phyloP scores from a whole-genome alignment of 2,888 invertebrate genomes.

The Cordylochernes scorpioides region DNA sequence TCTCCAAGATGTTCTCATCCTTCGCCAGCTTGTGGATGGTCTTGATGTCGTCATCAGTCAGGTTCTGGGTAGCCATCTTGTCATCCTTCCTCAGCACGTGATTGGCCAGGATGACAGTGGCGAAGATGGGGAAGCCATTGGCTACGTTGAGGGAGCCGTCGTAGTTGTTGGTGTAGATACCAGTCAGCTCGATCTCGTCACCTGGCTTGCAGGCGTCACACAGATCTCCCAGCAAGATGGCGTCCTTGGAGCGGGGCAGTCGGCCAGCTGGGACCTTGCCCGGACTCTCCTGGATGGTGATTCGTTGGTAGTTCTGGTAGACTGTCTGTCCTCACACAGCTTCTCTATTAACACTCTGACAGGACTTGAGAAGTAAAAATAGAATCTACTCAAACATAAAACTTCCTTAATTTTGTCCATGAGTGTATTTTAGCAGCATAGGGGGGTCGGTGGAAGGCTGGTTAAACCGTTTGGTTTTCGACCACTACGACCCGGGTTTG shows the following conservation, averaged over 20 bases:
- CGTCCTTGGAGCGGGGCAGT: conserved; percentile 88
- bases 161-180: conserved; percentile 88
- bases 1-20: conserved; percentile 62
- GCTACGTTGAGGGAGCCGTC: conserved; percentile 87
- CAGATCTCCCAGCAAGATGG: conserved; percentile 65
- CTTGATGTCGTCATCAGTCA: conserved; percentile 87
- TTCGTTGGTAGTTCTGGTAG: conserved; percentile 90
- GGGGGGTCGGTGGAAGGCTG: no score
- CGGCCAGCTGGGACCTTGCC: conserved; percentile 90
- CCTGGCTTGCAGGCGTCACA: conserved; percentile 95
- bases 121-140: conserved; percentile 81
- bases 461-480: no score
- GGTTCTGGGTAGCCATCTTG: conserved; percentile 62
- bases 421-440: no score
- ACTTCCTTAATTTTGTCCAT: no score
- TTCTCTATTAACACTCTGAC: no score
- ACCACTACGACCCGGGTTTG: no score
- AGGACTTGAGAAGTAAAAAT: no score
- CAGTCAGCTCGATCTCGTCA: conserved; percentile 57
- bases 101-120: conserved; percentile 87
- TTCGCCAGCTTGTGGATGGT: conserved; percentile 56
- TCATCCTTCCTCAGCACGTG: conserved; percentile 78
- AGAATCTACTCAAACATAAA: no score
- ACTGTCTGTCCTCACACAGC: no score
- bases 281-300: conserved; percentile 91